Evolutionary conservation across 92 coral and sea anemone species (phyloP).

Genomic region (Phenganax subtilis): DNA sequence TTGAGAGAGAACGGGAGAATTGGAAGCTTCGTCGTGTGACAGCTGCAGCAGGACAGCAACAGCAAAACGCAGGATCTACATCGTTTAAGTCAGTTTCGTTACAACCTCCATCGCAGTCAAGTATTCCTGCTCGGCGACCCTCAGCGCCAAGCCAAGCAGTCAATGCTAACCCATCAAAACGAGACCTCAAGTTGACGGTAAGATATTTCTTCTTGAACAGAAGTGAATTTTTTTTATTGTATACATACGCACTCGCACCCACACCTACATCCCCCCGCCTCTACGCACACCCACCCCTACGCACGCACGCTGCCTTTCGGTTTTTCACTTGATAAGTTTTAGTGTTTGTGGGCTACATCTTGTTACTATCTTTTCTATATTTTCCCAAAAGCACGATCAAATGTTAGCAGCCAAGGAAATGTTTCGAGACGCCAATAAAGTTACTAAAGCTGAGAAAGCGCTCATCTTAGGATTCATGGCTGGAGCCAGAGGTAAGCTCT

Average conservation of each 20-base stretch:
- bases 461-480: conserved; percentile 98
- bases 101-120: conserved; percentile 29
- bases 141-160: conserved; percentile 47
- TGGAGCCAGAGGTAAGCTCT: conserved; percentile 79
- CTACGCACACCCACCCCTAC: no score
- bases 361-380: neutral
- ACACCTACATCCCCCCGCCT: no score
- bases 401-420: conserved; percentile 99
- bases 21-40: conserved; percentile 66
- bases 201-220: conserved; percentile 1
- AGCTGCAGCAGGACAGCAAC: conserved; percentile 39
- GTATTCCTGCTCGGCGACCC: conserved; percentile 29
- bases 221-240: neutral
- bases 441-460: conserved; percentile 94
- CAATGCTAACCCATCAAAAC: conserved; percentile 42
- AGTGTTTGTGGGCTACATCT: neutral
- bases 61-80: conserved; percentile 21
- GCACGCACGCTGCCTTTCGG: no score
- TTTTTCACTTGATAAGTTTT: neutral
- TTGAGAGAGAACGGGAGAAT: conserved; percentile 81
- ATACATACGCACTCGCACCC: no score
- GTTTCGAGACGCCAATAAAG: conserved; percentile 96
- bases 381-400: conserved; percentile 74
- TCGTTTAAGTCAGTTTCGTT: conserved; percentile 32
- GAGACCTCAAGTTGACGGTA: conserved; percentile 83